A percentile compares a stretch with the other conserved stretches of the same genome.
Conservation (phyloP, 1,140 invertebrate genomes). For the Lasaia peninsularis region DNA sequence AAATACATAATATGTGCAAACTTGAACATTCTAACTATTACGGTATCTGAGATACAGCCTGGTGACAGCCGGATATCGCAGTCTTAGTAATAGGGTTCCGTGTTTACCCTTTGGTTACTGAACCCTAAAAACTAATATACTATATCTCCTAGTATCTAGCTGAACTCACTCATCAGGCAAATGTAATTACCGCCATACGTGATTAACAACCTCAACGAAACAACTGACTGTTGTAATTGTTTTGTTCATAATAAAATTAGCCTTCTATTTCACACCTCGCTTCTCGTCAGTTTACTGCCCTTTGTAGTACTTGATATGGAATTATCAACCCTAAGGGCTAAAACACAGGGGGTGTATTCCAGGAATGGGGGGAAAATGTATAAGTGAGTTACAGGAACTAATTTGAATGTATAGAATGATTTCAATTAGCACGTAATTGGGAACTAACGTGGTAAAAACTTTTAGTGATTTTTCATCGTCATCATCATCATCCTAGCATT, state of each 20-base stretch:
- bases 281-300: conserved; percentile 38
- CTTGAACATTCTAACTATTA: too few relatives aligned
- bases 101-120: too few relatives aligned
- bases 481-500: too few relatives aligned
- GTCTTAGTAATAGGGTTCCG: too few relatives aligned
- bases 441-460: not conserved
- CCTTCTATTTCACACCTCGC: conserved; percentile 45
- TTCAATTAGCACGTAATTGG: conserved; percentile 24
- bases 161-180: conserved; percentile 21
- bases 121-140: too few relatives aligned
- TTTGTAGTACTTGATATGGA: conserved; percentile 24
- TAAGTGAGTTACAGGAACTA: conserved; percentile 33
- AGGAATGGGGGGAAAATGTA: conserved; percentile 16
- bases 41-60: too few relatives aligned
- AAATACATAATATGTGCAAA: too few relatives aligned
- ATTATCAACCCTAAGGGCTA: conserved; percentile 19
- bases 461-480: not conserved
- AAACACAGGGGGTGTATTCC: not conserved
- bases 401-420: conserved; percentile 31
- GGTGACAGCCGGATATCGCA: too few relatives aligned
- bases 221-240: conserved; percentile 31
- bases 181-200: conserved; percentile 27
- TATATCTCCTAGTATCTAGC: conserved; percentile 17
- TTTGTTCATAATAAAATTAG: conserved; percentile 51
- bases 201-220: conserved; percentile 3